Percentiles rank a stretch among this genome's conserved stretches.
Evolutionary conservation across 1,140 invertebrate species (phyloP).

Genomic region (Papilio helenus): DNA sequence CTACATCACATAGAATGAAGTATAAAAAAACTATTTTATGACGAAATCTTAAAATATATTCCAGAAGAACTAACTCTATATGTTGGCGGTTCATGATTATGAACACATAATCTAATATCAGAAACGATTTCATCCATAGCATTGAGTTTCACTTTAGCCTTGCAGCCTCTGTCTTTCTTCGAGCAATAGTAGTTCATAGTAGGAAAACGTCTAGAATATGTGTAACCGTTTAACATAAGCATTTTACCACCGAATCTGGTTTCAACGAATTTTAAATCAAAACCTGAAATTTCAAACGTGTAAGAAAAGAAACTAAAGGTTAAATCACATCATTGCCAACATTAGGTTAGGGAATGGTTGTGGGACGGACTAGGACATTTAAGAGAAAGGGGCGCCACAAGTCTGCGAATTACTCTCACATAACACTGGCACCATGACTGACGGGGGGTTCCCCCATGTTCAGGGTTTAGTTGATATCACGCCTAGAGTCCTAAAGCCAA

Average conservation of each 20-base stretch:
- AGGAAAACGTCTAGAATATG: slow-evolving; percentile 48
- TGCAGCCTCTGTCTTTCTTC: slow-evolving; percentile 48
- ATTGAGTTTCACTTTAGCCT: slow-evolving; percentile 45
- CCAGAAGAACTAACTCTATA: slow-evolving; percentile 41
- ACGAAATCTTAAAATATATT: slow-evolving; percentile 44
- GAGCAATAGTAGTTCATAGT: slow-evolving; percentile 50
- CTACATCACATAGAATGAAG: too few species aligned
- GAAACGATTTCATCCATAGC: slow-evolving; percentile 26
- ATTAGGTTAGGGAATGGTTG: too few species aligned
- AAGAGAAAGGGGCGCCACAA: too few species aligned
- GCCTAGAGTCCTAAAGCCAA: too few species aligned
- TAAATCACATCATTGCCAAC: not conserved
- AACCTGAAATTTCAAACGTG: not conserved
- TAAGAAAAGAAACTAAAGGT: not conserved
- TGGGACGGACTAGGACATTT: too few species aligned
- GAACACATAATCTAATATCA: slow-evolving; percentile 18
- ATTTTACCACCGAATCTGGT: slow-evolving; percentile 43
- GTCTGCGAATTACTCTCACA: too few species aligned
- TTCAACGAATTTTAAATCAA: slow-evolving; percentile 30
- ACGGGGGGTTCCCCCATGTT: too few species aligned
- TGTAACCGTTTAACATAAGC: slow-evolving; percentile 54
- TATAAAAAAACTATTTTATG: slow-evolving; percentile 11
- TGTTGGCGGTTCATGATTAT: slow-evolving; percentile 44
- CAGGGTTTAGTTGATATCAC: too few species aligned
- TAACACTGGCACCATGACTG: too few species aligned